Base-by-base conservation (phyloP, 2,888 invertebrate species). In the Tiliacea aurago region DNA sequence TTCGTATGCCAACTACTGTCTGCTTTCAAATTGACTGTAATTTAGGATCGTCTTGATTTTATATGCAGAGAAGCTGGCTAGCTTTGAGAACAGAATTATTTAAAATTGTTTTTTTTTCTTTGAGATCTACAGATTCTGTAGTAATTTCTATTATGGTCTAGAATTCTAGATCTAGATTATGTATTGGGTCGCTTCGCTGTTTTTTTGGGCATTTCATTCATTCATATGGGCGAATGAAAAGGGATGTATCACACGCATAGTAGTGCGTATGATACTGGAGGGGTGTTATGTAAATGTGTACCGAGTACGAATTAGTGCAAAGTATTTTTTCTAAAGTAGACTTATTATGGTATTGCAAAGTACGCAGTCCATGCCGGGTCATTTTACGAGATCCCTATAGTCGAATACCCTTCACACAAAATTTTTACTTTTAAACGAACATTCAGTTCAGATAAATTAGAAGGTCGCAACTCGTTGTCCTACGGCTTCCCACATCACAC, bases 21-120 rank as follows among this genome's bases (percentile, higher is more conserved):
- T 62, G 70, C 85, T 86, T 86, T 86, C 85, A 86, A 84, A 83
- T 80, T 85, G 83, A 67, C 70, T 78, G 72, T 86, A 85, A 85
- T 85, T 85, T 83, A 86, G 71, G 63, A 78, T 76, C 61, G 80
- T 80, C 80, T 86, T 83, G 70, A 80, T 84, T 85, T 76, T 86
- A 80, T 78, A 86, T 82, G 55, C 78, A 74, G 53, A 70, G 78
- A 56, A 64, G 51, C 56, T 69, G 20, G 67, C 10, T 67, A 11
- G 63, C 33, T 49, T 43, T 37, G 49, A 68, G 15, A 68, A 58
- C 58, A 58, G 2, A 51, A 62, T 51, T 58, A 58, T 73, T 74
- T 63, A n/a, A n/a, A n/a, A n/a, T n/a, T 13, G 18, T 0, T 13
- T 64, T 45, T 58, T 62, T 37, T 63, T 51, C 6, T 68, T 41